Conservation (phyloP, 2,113 vertebrate species). For the Nothoprocta perdicaria region DNA sequence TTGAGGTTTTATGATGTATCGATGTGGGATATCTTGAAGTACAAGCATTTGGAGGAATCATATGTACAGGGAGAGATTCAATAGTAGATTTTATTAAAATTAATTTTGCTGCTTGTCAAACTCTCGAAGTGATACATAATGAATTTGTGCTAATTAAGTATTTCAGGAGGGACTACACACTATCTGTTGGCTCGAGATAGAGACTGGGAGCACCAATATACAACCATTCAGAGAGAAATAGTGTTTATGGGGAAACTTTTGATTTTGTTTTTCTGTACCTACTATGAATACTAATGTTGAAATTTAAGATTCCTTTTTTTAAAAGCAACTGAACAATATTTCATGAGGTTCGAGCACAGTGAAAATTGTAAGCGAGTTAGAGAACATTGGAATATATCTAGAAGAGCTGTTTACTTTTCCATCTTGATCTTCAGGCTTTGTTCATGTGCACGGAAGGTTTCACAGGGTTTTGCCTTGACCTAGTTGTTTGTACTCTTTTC, state of each 20-base stretch:
- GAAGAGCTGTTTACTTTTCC: background rate
- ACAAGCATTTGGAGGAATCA: background rate
- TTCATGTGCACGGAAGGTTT: background rate
- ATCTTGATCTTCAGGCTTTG: background rate
- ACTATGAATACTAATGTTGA: background rate
- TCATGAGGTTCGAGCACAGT: background rate
- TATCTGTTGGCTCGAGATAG: background rate
- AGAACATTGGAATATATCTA: background rate
- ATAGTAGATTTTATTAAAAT: background rate
- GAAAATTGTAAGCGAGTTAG: background rate
- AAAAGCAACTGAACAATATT: background rate
- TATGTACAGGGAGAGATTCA: background rate
- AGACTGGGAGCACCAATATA: background rate
- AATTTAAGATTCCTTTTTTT: background rate
- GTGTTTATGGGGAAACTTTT: background rate
- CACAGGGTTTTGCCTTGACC: background rate
- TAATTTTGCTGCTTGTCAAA: background rate
- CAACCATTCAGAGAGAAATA: background rate
- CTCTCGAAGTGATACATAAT: background rate
- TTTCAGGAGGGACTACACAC: background rate
- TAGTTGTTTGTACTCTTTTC: background rate
- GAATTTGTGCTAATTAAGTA: background rate
- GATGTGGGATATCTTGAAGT: background rate
- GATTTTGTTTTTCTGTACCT: background rate
- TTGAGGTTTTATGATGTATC: background rate